Base-by-base conservation (phyloP, 2,113 vertebrate species). In the Phrynocephalus versicolor region DNA sequence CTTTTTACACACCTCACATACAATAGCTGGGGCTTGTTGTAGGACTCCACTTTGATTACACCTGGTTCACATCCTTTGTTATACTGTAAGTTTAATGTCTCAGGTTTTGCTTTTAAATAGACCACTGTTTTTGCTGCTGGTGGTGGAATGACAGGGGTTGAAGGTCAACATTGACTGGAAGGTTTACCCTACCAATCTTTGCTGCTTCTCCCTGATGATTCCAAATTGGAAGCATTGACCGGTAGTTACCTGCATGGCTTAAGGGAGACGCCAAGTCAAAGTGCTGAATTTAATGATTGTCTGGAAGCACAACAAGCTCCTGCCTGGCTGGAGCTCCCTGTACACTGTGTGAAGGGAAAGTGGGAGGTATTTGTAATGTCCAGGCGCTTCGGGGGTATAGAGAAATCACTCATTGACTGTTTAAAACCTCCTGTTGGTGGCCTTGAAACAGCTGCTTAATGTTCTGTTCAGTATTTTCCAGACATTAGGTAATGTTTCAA, bases 261-360 rank as follows among this genome's bases (percentile, higher is more conserved):
- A 51, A 51, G 45, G 45, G 45, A 51, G 5, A 51, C 10, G 45
- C 45, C 67, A 65, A 45, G 74, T 75, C 60, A 71, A 78, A 60
- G 33, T 1, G 2, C 1, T 19, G 0, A 1, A 1, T 4, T 1
- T 45, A 58, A 15, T 1, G 3, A 51, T 58, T 78, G 69, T 12
- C 78, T 51, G 78, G 78, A 62, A 82, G 27, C 0, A 2, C 0
- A 21, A 35, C 85, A 8, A 33, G 45, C 76, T 12, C 33, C 88
- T 39, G 69, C 85, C 80, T 3, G 10, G 45, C 45, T 51, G 45
- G 67, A 60, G 70, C 62, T 45, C 25, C 0, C 3, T 2, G 27
- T n/a, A 1, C 25, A 75, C 25, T 35, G 45, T 51, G 45, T 51
- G 45, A 10, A 6, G 45, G 45, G 10, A 51, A 51, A 6, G 5